Evolutionary conservation across 2,888 invertebrate species (phyloP).

Genomic region (Chymomyza amoena): DNA sequence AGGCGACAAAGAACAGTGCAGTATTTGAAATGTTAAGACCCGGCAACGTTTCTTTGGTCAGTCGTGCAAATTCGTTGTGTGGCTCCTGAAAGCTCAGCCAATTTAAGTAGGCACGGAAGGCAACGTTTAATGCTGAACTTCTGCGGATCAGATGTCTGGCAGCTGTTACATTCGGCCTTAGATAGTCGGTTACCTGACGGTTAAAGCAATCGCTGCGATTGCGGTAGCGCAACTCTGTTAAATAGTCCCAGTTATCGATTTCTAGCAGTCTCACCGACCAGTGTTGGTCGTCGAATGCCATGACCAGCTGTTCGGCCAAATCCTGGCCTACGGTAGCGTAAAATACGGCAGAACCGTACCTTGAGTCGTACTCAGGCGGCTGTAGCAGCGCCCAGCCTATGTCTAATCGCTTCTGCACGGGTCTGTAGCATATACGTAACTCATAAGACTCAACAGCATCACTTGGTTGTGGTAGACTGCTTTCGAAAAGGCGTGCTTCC

Average conservation of each 20-base stretch:
- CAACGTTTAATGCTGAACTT: constrained; percentile 67
- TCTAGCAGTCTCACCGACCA: constrained; percentile 66
- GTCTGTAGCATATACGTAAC: constrained; percentile 59
- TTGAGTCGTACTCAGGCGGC: constrained; percentile 64
- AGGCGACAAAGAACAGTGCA: constrained; percentile 74
- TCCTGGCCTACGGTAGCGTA: constrained; percentile 66
- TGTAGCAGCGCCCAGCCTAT: constrained; percentile 71
- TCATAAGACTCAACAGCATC: constrained; percentile 70
- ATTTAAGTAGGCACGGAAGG: constrained; percentile 72
- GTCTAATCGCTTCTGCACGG: constrained; percentile 63
- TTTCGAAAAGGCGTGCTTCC: constrained; percentile 52
- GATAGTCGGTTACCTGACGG: constrained; percentile 64
- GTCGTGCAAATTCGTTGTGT: constrained; percentile 58
- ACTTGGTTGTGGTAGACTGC: constrained; percentile 39
- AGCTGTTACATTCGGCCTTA: constrained; percentile 48
- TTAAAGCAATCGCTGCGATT: constrained; percentile 67
- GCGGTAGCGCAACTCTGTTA: constrained; percentile 58
- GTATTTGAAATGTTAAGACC: constrained; percentile 74
- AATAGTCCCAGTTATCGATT: constrained; percentile 62
- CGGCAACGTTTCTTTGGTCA: constrained; percentile 71
- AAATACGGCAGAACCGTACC: constrained; percentile 59
- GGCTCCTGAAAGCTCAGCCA: constrained; percentile 70
- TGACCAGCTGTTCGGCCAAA: constrained; percentile 60
- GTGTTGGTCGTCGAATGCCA: constrained; percentile 70
- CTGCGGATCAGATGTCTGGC: constrained; percentile 52